Percentiles rank a stretch among this genome's conserved stretches.
These are phyloP conservation scores for Hyles vespertilio DNA, from an alignment of 1,140 invertebrate species.

Conservation along the genomic window DNA sequence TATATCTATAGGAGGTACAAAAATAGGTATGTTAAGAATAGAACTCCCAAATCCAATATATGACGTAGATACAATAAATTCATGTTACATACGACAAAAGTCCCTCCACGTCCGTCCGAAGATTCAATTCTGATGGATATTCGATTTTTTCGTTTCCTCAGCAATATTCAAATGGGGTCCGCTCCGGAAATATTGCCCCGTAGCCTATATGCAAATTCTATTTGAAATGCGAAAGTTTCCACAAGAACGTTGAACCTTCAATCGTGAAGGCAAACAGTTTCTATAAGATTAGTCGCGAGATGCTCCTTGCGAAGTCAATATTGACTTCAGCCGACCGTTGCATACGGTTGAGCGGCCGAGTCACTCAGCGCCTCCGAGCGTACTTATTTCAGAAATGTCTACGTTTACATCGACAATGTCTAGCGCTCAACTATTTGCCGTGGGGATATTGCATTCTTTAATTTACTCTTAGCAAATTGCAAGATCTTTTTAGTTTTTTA, in stretches of 20 bases:
- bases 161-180: conserved; percentile 60
- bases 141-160: conserved; percentile 44
- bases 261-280: conserved; percentile 61
- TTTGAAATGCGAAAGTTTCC: conserved; percentile 63
- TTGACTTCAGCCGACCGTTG: conserved; percentile 27
- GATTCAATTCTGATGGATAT: conserved; percentile 28
- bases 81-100: no score
- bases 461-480: conserved; percentile 5
- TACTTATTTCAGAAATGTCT: conserved; percentile 30
- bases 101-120: conserved; percentile 2
- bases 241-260: conserved; percentile 47
- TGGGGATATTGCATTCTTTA: conserved; percentile 42
- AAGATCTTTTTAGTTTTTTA: neutral
- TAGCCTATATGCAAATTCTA: conserved; percentile 63
- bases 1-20: no score
- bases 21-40: no score
- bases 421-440: conserved; percentile 43
- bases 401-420: conserved; percentile 41
- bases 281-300: conserved; percentile 60
- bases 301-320: conserved; percentile 50
- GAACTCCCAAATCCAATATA: no score
- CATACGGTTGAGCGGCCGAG: conserved; percentile 7
- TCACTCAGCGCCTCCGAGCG: conserved; percentile 9
- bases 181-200: conserved; percentile 55
- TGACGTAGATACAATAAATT: no score